Evolutionary conservation across 2,797 vertebrate genomes (phyloP).

Genomic region (Rhodeus uyekii): DNA sequence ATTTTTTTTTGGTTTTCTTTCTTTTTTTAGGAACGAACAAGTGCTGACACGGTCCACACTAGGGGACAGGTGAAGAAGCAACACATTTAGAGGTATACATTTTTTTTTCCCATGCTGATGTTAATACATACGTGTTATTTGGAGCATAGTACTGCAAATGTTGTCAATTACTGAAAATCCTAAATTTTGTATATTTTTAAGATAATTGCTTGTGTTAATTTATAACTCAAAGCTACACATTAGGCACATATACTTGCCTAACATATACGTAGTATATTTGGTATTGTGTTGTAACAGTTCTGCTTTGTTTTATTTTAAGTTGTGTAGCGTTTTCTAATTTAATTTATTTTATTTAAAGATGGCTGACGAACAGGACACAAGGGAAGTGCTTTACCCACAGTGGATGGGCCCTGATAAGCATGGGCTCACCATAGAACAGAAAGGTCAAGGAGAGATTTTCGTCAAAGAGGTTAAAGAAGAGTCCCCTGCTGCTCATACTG

Average conservation of each 20-base stretch:
- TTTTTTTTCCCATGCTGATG: background rate
- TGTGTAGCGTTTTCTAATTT: background rate
- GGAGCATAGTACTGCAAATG: background rate
- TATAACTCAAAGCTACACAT: background rate
- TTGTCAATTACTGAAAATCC: background rate
- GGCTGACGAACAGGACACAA: slow-evolving; percentile 87
- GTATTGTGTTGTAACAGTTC: background rate
- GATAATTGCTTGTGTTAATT: background rate
- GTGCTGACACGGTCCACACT: slow-evolving; percentile 57
- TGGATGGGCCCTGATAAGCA: slow-evolving; percentile 91
- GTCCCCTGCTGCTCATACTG: slow-evolving; percentile 86
- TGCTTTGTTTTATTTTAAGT: background rate
- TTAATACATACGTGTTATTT: background rate
- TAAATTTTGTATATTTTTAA: background rate
- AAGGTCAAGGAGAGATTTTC: slow-evolving; percentile 83
- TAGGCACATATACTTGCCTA: too few relatives aligned
- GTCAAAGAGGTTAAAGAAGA: slow-evolving; percentile 88
- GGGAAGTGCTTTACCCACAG: slow-evolving; percentile 89
- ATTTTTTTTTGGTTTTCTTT: too few relatives aligned
- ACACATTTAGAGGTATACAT: slow-evolving; percentile 69
- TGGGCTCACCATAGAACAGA: slow-evolving; percentile 89
- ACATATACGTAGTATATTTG: background rate
- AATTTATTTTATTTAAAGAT: slow-evolving; percentile 69
- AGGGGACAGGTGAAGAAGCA: slow-evolving; percentile 57
- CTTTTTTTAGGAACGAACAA: slow-evolving; percentile 43